These are phyloP conservation scores for Cotesia vestalis DNA, from an alignment of 1,140 invertebrate species.

Conservation along the genomic window DNA sequence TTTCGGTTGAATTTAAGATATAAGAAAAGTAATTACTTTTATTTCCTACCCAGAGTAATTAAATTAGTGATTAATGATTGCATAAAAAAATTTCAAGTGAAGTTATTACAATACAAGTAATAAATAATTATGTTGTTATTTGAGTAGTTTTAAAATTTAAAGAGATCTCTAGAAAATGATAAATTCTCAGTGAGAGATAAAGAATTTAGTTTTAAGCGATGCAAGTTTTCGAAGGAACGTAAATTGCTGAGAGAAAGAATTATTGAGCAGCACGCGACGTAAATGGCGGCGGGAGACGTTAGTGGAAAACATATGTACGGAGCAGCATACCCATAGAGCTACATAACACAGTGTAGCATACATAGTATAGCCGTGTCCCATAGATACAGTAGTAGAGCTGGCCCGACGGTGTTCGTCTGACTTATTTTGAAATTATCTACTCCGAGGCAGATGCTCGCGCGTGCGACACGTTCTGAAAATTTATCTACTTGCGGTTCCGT, in stretches of 20 bases:
- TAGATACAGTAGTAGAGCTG: background rate
- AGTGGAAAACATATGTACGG: conserved; percentile 29
- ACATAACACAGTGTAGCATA: background rate
- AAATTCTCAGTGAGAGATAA: no score
- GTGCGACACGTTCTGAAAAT: conserved; percentile 34
- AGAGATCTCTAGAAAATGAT: background rate
- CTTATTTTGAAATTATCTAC: conserved; percentile 39
- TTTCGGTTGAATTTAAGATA: no score
- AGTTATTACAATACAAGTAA: no score
- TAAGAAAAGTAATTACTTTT: no score
- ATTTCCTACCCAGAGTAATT: no score
- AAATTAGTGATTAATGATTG: no score
- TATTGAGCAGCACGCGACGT: conserved; percentile 24
- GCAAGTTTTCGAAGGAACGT: conserved; percentile 20
- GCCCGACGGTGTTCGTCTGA: conserved; percentile 24
- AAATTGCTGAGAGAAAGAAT: conserved; percentile 31
- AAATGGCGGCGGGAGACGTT: conserved; percentile 27
- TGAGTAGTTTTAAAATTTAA: background rate
- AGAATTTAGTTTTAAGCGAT: conserved; percentile 27
- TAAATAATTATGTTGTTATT: conserved; percentile 15
- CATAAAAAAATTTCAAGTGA: no score
- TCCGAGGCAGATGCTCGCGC: conserved; percentile 28
- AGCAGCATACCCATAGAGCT: background rate
- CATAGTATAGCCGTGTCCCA: no score
- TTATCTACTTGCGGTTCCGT: conserved; percentile 31